Evolutionary conservation across 2,888 invertebrate species (phyloP), one percentile per base, ranked within the genome.

Genomic region (Gastracanthus pulcherrimus): DNA sequence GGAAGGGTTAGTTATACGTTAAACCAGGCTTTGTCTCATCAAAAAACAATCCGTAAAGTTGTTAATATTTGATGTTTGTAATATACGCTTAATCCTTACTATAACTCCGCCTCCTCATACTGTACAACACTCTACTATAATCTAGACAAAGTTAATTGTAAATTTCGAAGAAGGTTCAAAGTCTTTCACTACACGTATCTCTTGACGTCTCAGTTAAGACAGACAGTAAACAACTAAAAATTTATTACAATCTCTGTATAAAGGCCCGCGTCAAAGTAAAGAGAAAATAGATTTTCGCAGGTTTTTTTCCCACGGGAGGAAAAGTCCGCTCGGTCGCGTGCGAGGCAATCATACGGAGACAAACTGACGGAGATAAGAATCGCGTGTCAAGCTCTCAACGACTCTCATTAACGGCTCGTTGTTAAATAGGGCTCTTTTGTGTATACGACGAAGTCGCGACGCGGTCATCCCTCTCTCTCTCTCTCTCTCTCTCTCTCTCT

Each of bases 401-500:
- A 31, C 36, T 70, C 80, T 81, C 76, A 81, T 81, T 81, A 81
- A 71, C 80, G 71, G 26, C 64, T n/a, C 58, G 74, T 66, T 74
- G 80, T 69, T 64, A 71, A 71, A 70, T 60, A 31, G 41, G 26
- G 38, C n/a, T 36, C 29, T 72, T 71, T 48, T 55, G 36, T 38
- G 45, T 55, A 36, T 23, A 26, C 55, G n/a, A 45, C n/a, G 3
- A 9, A 9, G 9, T 4, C 45, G 48, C 19, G n/a, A 31, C 34
- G 36, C 58, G 67, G 60, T 41, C 48, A 38, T 76, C 58, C 26
- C 36, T 75, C 13, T 6, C 67, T 38, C 34, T 9, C 36, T 26
- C 48, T 48, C 16, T 45, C 45, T n/a, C n/a, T n/a, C n/a, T n/a
- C n/a, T n/a, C n/a, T n/a, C n/a, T n/a, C n/a, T n/a, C n/a, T n/a